Evolutionary conservation across 2,888 invertebrate species (phyloP), one percentile per base, ranked within the genome.

Genomic region (Brenthis daphne): DNA sequence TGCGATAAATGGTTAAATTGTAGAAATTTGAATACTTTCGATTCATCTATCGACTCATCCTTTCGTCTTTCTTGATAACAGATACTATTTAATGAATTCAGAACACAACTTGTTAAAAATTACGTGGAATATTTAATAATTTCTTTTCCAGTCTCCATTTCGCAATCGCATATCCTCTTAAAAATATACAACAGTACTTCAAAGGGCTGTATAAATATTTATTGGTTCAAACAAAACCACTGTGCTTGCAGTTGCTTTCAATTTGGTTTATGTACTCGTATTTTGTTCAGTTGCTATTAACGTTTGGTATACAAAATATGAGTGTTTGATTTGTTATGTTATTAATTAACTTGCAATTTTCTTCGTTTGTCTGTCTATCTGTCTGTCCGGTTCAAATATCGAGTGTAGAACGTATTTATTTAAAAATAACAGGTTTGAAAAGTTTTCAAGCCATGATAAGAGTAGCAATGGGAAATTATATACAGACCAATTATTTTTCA

Each of bases 161-260:
- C 24, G 33, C 56, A 6, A n/a, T 37, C 37, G 56, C 56, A n/a
- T 56, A 33, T 14, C 54, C 57, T 43, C 57, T 57, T 43, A 6
- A 47, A 57, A 20, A 12, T 24, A 57, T 47, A 47, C 47, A 47
- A 57, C 50, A 65, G 37, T 20, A 16, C 43, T 64, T 70, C 50
- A 70, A 70, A 70, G 64, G 50, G 54, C 29, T 24, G 14, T 48
- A 64, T 69, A 55, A 66, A 66, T 64, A 70, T 67, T 70, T 70
- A 70, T 70, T 67, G 66, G 63, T 64, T 57, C 12, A 29, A 43
- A 53, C 20, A 47, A 33, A 53, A 37, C 20, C 43, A 65, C 48
- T 43, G 24, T 64, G 29, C 53, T 51, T 64, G 53, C 24, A 29
- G 6, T 20, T 29, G 37, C 47, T 60, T 47, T 57, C 48, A 63